A percentile compares a stretch with the other conserved stretches of the same genome.
Evolutionary conservation across 2,888 invertebrate genomes (phyloP).

Genomic region (Ormyrus pomaceus): DNA sequence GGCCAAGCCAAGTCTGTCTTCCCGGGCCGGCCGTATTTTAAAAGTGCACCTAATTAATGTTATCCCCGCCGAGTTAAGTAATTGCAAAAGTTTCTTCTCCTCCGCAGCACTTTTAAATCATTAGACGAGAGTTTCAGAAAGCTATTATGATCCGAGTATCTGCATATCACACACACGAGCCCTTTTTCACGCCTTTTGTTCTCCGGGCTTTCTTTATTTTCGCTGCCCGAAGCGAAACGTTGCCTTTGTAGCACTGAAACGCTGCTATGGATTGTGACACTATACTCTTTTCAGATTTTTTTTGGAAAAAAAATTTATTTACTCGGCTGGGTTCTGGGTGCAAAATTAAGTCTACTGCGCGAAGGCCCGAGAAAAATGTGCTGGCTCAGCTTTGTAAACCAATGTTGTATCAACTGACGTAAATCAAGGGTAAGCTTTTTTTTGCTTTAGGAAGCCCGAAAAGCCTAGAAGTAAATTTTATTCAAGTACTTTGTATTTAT

Average conservation of each 20-base stretch:
- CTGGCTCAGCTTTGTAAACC: neutral
- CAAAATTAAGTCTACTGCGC: conserved; percentile 19
- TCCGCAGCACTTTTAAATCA: conserved; percentile 27
- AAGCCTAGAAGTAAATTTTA: too few species aligned
- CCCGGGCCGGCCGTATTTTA: conserved; percentile 45
- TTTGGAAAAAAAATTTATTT: conserved; percentile 35
- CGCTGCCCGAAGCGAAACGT: neutral
- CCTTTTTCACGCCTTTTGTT: conserved; percentile 23
- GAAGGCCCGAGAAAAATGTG: neutral
- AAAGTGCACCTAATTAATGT: conserved; percentile 56
- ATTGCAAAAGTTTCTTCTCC: conserved; percentile 54
- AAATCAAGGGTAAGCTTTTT: too few species aligned
- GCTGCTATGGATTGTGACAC: neutral
- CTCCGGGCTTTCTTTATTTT: conserved; percentile 18
- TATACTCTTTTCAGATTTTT: too few species aligned
- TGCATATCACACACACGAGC: conserved; percentile 15
- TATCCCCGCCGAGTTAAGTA: conserved; percentile 54
- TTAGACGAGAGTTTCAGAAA: conserved; percentile 26
- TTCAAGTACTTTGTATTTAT: too few species aligned
- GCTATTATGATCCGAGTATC: conserved; percentile 32
- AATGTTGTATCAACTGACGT: too few species aligned
- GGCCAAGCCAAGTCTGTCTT: conserved; percentile 30
- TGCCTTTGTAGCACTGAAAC: conserved; percentile 11
- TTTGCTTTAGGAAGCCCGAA: too few species aligned
- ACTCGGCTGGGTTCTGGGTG: neutral